phyloP scores from a whole-genome alignment of 1,140 invertebrate genomes.

The Euwallacea fornicatus region DNA sequence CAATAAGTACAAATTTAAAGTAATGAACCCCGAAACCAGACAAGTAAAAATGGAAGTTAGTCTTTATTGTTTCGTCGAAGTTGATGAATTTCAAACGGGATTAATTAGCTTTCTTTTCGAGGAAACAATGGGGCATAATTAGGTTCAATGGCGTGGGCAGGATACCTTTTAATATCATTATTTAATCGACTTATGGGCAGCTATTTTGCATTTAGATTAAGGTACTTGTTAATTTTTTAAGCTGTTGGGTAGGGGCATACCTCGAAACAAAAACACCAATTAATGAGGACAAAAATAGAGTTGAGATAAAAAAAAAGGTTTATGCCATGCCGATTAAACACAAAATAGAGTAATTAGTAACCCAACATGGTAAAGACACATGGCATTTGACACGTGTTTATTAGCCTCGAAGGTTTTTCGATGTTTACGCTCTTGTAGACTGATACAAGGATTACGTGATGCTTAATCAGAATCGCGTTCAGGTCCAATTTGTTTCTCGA shows the following conservation, averaged over 20 bases:
- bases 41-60: constrained; percentile 2
- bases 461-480: constrained; percentile 22
- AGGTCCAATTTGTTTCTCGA: constrained; percentile 14
- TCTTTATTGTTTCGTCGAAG: constrained; percentile 4
- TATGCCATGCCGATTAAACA: constrained; percentile 19
- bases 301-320: not conserved
- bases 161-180: not conserved
- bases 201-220: too few relatives aligned
- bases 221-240: too few relatives aligned
- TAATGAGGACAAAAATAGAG: not conserved
- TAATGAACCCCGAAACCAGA: not conserved
- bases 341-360: constrained; percentile 24
- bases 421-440: constrained; percentile 26
- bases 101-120: not conserved
- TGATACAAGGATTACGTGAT: constrained; percentile 28
- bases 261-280: too few relatives aligned
- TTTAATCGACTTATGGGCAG: not conserved
- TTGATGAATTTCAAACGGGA: not conserved
- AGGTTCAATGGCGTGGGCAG: not conserved
- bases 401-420: constrained; percentile 30
- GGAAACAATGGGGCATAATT: not conserved
- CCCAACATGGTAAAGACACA: constrained; percentile 16
- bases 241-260: too few relatives aligned
- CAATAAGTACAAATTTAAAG: constrained; percentile 6
- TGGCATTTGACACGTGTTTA: constrained; percentile 34